Base-by-base conservation (phyloP, 37 sponge, comb jelly and placozoan species). In the Ianthella basta region DNA sequence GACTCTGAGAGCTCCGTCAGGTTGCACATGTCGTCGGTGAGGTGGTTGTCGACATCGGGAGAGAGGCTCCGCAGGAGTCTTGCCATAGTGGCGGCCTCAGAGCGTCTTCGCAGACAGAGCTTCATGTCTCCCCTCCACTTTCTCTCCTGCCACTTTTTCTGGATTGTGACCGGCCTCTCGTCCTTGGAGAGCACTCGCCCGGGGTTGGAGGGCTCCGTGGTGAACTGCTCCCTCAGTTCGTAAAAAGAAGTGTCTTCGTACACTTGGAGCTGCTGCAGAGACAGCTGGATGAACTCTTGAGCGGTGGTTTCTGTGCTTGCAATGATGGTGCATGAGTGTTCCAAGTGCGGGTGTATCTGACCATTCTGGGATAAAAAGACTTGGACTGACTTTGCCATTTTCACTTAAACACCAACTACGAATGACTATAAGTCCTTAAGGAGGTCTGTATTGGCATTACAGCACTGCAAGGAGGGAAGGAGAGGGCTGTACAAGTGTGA, bases 1-100 rank as follows among this genome's bases (percentile, higher is more conserved):
- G 92, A 67, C 67, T 98, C 99, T 0, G 95, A 88, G 73, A 98
- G 86, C 14, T 96, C 92, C 18, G 91, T 82, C 60, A 96, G 37
- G 55, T 88, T 57, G 56, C 97, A 96, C 72, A 98, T 59, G 82
- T 98, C 99, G 54, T 90, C 83, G 24, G 88, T 59, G 18, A 53
- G 87, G 38, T 85, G 80, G 29, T 84, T 87, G 1, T 86, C 64
- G 20, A 61, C 69, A 32, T 25, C 55, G 74, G 27, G 80, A 18
- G 72, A 66, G 75, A 57, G 77, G 72, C 74, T 63, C 56, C 70
- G 80, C 78, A 88, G 80, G 30, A 91, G 84, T 53, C 82, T 73
- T 32, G 83, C 16, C 54, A 89, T 65, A 21, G 84, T 83, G 25
- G 80, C 63, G 15, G 1, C 73, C 25, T 44, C 25, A 64, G 70